Evolutionary conservation across 1,140 invertebrate species (phyloP).

Genomic region (Planococcus citri): DNA sequence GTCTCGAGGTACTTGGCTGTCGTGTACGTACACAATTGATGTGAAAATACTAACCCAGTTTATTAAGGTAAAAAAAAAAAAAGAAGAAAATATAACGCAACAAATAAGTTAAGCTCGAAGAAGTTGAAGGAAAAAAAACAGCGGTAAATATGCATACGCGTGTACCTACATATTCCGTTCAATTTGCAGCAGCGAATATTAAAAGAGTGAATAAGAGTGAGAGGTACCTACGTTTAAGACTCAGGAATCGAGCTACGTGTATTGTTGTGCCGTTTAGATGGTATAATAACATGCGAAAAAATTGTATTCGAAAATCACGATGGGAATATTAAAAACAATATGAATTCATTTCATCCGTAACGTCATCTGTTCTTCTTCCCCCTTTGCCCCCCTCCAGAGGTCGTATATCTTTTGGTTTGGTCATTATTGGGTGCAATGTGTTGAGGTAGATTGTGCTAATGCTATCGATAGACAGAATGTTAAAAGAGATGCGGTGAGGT

Average conservation of each 20-base stretch:
- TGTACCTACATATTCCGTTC: background rate
- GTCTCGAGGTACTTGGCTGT: too few relatives aligned
- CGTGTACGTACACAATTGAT: background rate
- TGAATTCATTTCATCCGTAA: too few relatives aligned
- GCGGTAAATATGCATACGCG: background rate
- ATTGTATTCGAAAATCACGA: background rate
- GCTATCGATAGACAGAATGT: too few relatives aligned
- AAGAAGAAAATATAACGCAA: background rate
- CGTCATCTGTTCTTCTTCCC: too few relatives aligned
- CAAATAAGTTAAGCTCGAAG: too few relatives aligned
- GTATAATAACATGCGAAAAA: constrained; percentile 5
- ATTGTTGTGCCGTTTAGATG: background rate
- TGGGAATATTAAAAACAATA: background rate
- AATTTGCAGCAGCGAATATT: background rate
- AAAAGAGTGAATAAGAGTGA: too few relatives aligned
- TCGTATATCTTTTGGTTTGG: too few relatives aligned
- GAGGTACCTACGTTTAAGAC: too few relatives aligned
- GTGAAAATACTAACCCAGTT: constrained; percentile 1
- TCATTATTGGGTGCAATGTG: too few relatives aligned
- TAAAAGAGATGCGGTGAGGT: too few relatives aligned
- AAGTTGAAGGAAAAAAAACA: background rate
- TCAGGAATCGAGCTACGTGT: background rate
- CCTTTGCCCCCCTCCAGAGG: too few relatives aligned
- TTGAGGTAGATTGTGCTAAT: too few relatives aligned
- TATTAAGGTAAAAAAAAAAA: background rate